Percentiles rank a stretch among this genome's conserved stretches.
phyloP scores from a whole-genome alignment of 2,797 vertebrate genomes.

The Notolepis coatsorum region DNA sequence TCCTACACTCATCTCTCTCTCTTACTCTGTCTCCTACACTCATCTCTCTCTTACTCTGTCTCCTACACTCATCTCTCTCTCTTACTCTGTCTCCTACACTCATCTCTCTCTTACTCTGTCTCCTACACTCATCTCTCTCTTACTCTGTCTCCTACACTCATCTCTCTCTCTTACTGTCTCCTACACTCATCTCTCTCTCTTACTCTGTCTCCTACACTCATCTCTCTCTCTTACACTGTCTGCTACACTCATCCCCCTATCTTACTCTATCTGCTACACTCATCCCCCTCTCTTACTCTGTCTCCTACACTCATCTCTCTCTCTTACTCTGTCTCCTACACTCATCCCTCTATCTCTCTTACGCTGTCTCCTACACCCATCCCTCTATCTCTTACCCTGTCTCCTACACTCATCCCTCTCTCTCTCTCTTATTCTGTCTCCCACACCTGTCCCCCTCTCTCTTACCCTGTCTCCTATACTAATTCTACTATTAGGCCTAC shows the following conservation, averaged over 20 bases:
- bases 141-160: neutral
- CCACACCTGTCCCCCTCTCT: too few species aligned
- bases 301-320: conserved; percentile 23
- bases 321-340: neutral
- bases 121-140: neutral
- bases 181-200: neutral
- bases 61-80: neutral
- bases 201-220: neutral
- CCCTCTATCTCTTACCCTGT: neutral
- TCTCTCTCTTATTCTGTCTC: conserved; percentile 27
- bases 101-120: neutral
- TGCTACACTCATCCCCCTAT: neutral
- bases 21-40: neutral
- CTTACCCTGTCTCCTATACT: conserved; percentile 9
- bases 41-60: neutral
- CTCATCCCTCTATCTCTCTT: neutral
- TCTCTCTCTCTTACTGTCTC: neutral
- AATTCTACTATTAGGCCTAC: too few species aligned
- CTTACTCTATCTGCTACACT: neutral
- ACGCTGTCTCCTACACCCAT: conserved; percentile 2
- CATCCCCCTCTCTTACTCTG: neutral
- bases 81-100: neutral
- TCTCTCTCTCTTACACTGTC: neutral
- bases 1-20: neutral
- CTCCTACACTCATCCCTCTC: neutral